Evolutionary conservation across 1,140 invertebrate species (phyloP), one percentile per base, ranked within the genome.

Genomic region (Lanistes nyassanus): DNA sequence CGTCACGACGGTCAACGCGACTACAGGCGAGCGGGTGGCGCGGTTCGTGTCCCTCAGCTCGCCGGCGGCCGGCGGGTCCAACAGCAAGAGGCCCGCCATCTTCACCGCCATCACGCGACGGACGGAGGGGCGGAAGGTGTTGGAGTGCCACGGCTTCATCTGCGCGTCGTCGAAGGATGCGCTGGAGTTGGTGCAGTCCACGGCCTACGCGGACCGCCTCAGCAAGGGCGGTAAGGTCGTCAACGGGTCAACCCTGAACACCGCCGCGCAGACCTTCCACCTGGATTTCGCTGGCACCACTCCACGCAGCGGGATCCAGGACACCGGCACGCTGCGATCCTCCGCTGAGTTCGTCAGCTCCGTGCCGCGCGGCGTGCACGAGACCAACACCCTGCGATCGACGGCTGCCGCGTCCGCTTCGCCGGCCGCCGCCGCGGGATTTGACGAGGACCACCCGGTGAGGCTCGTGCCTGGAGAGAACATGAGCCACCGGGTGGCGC

Each of bases 91-190:
- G 88, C 98, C 98, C 55, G 98, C 98, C 13, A 92, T 99, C 58
- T 99, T 99, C 90, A 97, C 98, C 42, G 97, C 97, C 74, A 98
- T 99, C 65, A 90, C 99, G 58, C 92, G 98, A 42, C 77, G 98
- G 56, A 98, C 97, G 4, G 95, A 95, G 13, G 98, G 98, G n/a
- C 98, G 99, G 80, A 99, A 99, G 79, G 89, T 99, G 23, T 91
- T 99, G 19, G 98, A 99, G 90, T 99, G 98, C 91, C 98, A 99
- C 90, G 97, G 97, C 37, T 99, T 99, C 89, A 97, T 99, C 82
- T 99, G 97, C 90, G 97, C 97, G 29, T 79, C 82, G 16, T 76
- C 82, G 37, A 77, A 80, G 67, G 85, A 87, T 58, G 87, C 87
- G 23, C 72, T 88, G 74, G 84, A 86, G 36, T 77, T 89, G 47